phyloP scores from a whole-genome alignment of 1,140 invertebrate species.

The Drosophila erecta region DNA sequence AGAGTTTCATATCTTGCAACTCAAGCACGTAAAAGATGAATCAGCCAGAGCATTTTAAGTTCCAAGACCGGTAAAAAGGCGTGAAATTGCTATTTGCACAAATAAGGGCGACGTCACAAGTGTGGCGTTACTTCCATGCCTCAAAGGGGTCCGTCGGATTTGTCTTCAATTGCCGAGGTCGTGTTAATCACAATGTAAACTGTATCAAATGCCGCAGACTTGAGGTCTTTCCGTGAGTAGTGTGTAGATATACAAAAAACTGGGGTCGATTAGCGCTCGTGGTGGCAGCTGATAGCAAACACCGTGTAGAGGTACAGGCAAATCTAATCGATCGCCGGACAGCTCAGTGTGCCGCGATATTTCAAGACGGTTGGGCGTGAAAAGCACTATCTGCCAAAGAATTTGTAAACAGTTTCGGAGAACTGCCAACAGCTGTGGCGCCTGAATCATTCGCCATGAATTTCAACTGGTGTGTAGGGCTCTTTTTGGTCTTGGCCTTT shows the following conservation, averaged over 20 bases:
- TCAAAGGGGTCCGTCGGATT: background rate
- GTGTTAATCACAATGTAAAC: conserved; percentile 50
- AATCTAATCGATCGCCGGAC: conserved; percentile 11
- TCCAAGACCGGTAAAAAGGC: conserved; percentile 19
- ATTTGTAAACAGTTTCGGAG: conserved; percentile 9
- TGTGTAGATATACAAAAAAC: conserved; percentile 6
- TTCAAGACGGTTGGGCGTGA: conserved; percentile 41
- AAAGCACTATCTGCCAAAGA: background rate
- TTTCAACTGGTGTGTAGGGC: conserved; percentile 2
- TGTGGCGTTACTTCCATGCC: conserved; percentile 6
- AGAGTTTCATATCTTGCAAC: conserved; percentile 1
- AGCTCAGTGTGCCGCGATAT: conserved; percentile 42
- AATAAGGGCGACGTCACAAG: conserved; percentile 42
- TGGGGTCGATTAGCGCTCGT: conserved; percentile 47
- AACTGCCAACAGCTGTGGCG: conserved; percentile 17
- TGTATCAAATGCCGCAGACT: conserved; percentile 10
- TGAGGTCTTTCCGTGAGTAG: background rate
- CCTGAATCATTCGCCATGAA: conserved; percentile 64
- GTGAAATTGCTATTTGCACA: conserved; percentile 41
- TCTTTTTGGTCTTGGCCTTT: conserved; percentile 25
- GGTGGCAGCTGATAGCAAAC: conserved; percentile 43
- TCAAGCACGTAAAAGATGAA: conserved; percentile 2
- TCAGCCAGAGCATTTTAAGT: conserved; percentile 16
- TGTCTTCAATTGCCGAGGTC: conserved; percentile 21
- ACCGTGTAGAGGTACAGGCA: background rate